Base-by-base conservation (phyloP, 2,797 vertebrate genomes). In the Arrhamphus sclerolepis region DNA sequence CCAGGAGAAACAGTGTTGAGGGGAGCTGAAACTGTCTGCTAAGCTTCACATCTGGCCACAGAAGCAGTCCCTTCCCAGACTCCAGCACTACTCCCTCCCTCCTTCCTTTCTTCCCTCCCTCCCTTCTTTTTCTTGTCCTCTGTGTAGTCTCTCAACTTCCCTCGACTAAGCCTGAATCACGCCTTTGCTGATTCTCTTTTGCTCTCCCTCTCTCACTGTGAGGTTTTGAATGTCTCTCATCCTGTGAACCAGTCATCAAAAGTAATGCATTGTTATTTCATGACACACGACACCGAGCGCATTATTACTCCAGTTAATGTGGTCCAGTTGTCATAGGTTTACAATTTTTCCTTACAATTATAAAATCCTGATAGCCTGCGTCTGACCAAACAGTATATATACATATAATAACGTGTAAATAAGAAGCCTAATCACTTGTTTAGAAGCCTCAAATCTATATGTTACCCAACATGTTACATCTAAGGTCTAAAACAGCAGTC, bases 31-130 rank as follows among this genome's bases (percentile, higher is more conserved):
- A 55, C 49, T 16, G 70, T 81, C 78, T 84, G 82, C 78, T 77
- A 50, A 79, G 75, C 81, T 82, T 91, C 89, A 91, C 92, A 79
- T 91, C 83, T 68, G 92, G 87, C 84, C 75, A 40, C 67, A 87
- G 83, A 85, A 79, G 87, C 82, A 88, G 70, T 81, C 78, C 70
- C 75, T 72, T 19, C 54, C 63, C 78, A 85, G 71, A 66, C 81
- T 84, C 83, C 67, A 66, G 71, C 64, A 75, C 69, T 52, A 18
- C 80, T 83, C 83, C 66, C 82, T 78, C 81, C 70, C 70, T 73
- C 77, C 39, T 69, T 65, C 69, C 47, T 41, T 48, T 48, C 63
- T 62, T 56, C 59, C 62, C 69, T 72, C 62, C 56, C 59, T 68
- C 73, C 69, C 72, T 55, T 64, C 57, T 55, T 70, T 67, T 81